Conservation (phyloP, 1,140 invertebrate species). For the Leucophenga varia region DNA sequence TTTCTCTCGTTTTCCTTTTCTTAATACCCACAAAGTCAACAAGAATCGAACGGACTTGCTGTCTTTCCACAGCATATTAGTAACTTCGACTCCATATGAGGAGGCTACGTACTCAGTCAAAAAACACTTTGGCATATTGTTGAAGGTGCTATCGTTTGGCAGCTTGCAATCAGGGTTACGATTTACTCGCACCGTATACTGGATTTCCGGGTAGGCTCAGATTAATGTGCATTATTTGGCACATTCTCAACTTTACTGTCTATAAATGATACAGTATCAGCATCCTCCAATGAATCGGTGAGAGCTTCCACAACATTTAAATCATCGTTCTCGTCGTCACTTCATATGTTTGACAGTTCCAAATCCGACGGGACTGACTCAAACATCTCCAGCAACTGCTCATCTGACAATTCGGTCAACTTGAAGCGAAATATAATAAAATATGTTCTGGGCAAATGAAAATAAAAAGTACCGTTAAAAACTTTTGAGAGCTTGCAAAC, state of each 20-base stretch:
- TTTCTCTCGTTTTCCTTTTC: neutral
- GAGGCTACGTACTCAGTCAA: too few relatives aligned
- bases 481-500: too few relatives aligned
- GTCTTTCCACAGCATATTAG: too few relatives aligned
- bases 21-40: too few relatives aligned
- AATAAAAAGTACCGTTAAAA: too few relatives aligned
- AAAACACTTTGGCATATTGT: too few relatives aligned
- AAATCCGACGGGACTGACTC: neutral
- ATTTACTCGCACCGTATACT: slow-evolving; percentile 1
- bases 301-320: too few relatives aligned
- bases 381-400: slow-evolving; percentile 1
- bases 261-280: slow-evolving; percentile 2
- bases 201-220: slow-evolving; percentile 2
- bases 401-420: neutral
- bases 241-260: slow-evolving; percentile 10
- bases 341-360: neutral
- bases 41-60: too few relatives aligned
- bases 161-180: slow-evolving; percentile 9
- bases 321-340: neutral
- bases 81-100: too few relatives aligned
- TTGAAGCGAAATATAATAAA: too few relatives aligned
- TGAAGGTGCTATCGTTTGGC: slow-evolving; percentile 3
- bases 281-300: neutral
- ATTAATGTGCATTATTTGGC: slow-evolving; percentile 4
- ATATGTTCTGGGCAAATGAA: too few relatives aligned